Evolutionary conservation across 2,113 vertebrate genomes (phyloP), one percentile per base, ranked within the genome.

Genomic region (Morone chrysops): DNA sequence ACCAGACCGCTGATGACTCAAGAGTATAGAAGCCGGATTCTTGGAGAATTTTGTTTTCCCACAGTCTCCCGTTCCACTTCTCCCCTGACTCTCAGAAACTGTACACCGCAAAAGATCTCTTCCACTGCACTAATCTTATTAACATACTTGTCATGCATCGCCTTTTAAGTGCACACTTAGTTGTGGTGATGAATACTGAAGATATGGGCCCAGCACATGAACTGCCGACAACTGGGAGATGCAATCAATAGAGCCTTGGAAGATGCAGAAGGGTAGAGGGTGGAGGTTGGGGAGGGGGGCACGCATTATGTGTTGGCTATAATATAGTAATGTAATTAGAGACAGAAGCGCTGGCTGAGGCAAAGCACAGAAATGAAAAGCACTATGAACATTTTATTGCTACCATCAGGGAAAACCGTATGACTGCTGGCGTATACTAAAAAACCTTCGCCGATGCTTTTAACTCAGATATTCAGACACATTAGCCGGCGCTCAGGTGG

Each of bases 161-260:
- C 90, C 90, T 92, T 95, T 90, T 90, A 92, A 92, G 92, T 59
- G 84, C 92, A 93, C 68, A 67, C 81, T 83, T 65, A 45, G 74
- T 43, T 70, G 74, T 51, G 63, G 78, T 73, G 87, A 92, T 91
- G 63, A 86, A 86, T 51, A 22, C 66, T 68, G 60, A 68, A 84
- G 89, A 87, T 87, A 87, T n/a, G n/a, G 36, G 17, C 71, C 75
- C 38, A 54, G n/a, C 41, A 40, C 12, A 78, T 62, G 74, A 78
- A 61, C 74, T n/a, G 70, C 45, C 50, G 77, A 83, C 75, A 83
- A 61, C 45, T 57, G 63, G 22, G 47, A 78, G 78, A 88, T 74
- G 60, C 43, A 45, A 90, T 93, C 77, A 81, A 65, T 38, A 75
- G 38, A 79, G 63, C 22, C 3, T 43, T 56, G 48, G 48, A 61